Base-by-base conservation (phyloP, 2,888 invertebrate genomes). In the Nudaria mundana region DNA sequence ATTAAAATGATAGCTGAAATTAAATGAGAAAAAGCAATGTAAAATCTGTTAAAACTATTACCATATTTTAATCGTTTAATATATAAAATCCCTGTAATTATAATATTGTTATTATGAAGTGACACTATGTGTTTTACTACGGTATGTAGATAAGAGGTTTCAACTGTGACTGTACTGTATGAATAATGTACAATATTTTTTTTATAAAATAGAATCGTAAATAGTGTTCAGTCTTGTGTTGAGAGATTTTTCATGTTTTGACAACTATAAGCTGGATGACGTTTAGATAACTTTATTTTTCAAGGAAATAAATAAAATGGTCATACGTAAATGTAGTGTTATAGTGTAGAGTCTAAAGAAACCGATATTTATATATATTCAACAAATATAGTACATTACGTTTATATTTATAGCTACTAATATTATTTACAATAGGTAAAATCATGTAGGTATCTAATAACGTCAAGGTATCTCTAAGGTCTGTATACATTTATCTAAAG, bases 61-160 rank as follows among this genome's bases (percentile, higher is more conserved):
- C 72, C 79, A 76, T 79, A 74, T 26, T 76, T 76, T 78, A 76
- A 81, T 80, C 69, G 71, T 85, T 84, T 65, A 76, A 81, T 81
- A 86, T 86, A 85, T 85, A 86, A 88, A 88, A 88, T 88, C 88
- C 88, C 88, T 88, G 88, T 88, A 87, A 85, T 82, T 79, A 85
- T 78, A 83, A 85, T 88, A 88, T 86, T 87, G 85, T 86, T 76
- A 80, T 48, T 70, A 76, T 83, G 84, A 80, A 71, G 81, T 78
- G 82, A 79, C 77, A 69, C 76, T 77, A 76, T 56, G 66, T 59
- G 59, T 54, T 40, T n/a, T n/a, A 56, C 59, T 59, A 59, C 48
- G 48, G 54, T 49, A 53, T 55, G 57, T 35, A 49, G 44, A 44
- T 45, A 56, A 60, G 57, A 59, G 52, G 43, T 52, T 54, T 60